A percentile compares a stretch with the other conserved stretches of the same genome.
phyloP scores from a whole-genome alignment of 2,797 vertebrate species.

The Emydoidea blandingii region DNA sequence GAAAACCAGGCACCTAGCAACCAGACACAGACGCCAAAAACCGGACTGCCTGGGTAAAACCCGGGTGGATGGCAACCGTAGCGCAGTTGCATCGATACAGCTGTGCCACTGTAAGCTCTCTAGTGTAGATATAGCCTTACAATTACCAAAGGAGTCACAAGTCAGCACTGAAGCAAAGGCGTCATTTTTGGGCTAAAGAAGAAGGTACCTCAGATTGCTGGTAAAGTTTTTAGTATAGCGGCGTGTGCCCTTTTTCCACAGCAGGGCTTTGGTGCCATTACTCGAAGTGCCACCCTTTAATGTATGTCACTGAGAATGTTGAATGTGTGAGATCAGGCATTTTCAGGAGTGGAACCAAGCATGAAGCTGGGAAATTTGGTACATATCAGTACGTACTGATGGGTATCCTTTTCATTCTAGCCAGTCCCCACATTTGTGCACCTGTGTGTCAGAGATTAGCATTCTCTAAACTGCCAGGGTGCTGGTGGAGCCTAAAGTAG shows the following conservation, averaged over 20 bases:
- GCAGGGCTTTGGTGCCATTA: neutral
- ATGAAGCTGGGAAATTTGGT: accelerated
- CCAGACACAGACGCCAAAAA: no score
- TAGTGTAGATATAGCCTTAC: no score
- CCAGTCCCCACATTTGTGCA: no score
- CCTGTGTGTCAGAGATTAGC: neutral
- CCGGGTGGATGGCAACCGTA: no score
- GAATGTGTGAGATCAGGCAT: neutral
- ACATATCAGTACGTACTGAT: neutral
- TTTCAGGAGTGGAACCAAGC: neutral
- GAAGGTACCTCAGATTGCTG: neutral
- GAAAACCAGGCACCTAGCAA: no score
- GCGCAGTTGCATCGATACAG: no score
- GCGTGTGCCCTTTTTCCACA: neutral
- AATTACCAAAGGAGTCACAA: neutral
- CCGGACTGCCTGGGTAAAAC: no score
- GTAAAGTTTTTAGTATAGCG: neutral
- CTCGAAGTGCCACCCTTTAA: accelerated
- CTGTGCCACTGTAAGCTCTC: no score
- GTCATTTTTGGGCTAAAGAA: neutral
- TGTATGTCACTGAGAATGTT: accelerated
- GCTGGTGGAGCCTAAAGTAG: accelerated
- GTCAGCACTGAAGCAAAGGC: accelerated
- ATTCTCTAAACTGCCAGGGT: neutral
- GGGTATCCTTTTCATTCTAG: neutral